Base-by-base conservation (phyloP, 2,888 invertebrate genomes). In the Apomyelois bistriatella region DNA sequence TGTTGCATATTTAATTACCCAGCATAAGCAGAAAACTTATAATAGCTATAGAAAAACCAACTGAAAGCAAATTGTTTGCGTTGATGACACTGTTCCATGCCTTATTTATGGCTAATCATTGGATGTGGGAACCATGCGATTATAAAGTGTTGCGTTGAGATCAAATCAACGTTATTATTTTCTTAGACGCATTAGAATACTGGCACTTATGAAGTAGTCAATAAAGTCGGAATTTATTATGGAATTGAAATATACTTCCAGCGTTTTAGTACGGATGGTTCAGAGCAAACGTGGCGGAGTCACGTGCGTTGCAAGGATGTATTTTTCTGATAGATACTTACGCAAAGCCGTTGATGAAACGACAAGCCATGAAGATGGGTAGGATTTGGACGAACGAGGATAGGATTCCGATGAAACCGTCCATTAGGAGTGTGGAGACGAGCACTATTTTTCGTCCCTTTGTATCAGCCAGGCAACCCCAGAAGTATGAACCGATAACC, bases 401-500 rank as follows among this genome's bases (percentile, higher is more conserved):
- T 6, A 93, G 49, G 54, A 95, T 85, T 10, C 95, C 95, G 58
- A 94, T 91, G 56, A 94, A 75, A 40, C 95, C 95, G 72, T 96
- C 96, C 72, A 95, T 91, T 43, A 95, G 76, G 52, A 96, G 86
- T 2, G 95, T 93, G 41, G 93, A 93, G 50, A 95, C 94, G 62
- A 96, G 83, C 48, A 95, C 95, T 8, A 92, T 79, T 76, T 94
- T 94, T 53, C 96, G 91, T n/a, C 96, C 96, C 68, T 94, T 95
- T 8, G 95, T 95, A 76, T 96, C 96, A 58, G 96, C 96, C 70
- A 96, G 89, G 76, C 95, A 95, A 48, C 96, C 96, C 95, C 95
- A 96, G 82, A 95, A 94, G 84, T 95, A 96, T 41, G 95, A 95
- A 13, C 96, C 96, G 67, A 96, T 82, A 48, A 96, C 92, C 95